A percentile compares a stretch with the other conserved stretches of the same genome.
These are phyloP conservation scores for Seriola rivoliana DNA, from an alignment of 2,113 vertebrate genomes.

Conservation along the genomic window DNA sequence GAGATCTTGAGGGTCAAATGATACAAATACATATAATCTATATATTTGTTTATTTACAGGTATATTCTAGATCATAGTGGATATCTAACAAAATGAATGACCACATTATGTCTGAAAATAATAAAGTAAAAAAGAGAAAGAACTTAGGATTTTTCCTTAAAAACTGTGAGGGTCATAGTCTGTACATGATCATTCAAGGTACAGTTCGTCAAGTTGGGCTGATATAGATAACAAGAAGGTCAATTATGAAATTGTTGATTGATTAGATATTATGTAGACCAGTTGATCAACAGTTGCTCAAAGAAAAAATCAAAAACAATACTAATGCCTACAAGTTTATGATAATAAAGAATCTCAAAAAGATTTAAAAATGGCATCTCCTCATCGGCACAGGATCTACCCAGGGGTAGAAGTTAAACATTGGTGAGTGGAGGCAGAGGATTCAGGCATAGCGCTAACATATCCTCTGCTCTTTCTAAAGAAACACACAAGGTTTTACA, in stretches of 20 bases:
- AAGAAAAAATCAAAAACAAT: slow-evolving; percentile 54
- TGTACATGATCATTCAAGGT: slow-evolving; percentile 71
- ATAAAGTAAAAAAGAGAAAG: slow-evolving; percentile 46
- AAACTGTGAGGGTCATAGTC: slow-evolving; percentile 54
- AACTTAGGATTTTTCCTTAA: slow-evolving; percentile 43
- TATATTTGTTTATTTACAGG: slow-evolving; percentile 89
- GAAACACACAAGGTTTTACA: slow-evolving; percentile 59
- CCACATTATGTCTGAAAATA: slow-evolving; percentile 72
- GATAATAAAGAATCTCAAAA: slow-evolving; percentile 59
- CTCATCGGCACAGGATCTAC: slow-evolving; percentile 65
- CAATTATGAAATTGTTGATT: slow-evolving; percentile 46
- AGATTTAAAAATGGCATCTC: slow-evolving; percentile 63
- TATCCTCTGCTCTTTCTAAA: slow-evolving; percentile 37
- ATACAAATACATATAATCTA: slow-evolving; percentile 88
- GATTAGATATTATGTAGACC: slow-evolving; percentile 65
- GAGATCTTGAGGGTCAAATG: slow-evolving; percentile 81
- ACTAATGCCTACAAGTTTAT: slow-evolving; percentile 66
- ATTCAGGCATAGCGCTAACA: slow-evolving; percentile 17
- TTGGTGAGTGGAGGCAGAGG: slow-evolving; percentile 31
- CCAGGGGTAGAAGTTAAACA: slow-evolving; percentile 51
- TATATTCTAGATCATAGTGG: slow-evolving; percentile 82
- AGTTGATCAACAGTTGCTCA: slow-evolving; percentile 63
- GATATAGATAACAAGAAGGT: slow-evolving; percentile 54
- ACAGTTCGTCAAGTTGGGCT: slow-evolving; percentile 66
- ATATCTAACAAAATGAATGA: slow-evolving; percentile 82